A percentile compares a stretch with the other conserved stretches of the same genome.
Conservation (phyloP, 2,888 invertebrate genomes). For the Hyles lineata region DNA sequence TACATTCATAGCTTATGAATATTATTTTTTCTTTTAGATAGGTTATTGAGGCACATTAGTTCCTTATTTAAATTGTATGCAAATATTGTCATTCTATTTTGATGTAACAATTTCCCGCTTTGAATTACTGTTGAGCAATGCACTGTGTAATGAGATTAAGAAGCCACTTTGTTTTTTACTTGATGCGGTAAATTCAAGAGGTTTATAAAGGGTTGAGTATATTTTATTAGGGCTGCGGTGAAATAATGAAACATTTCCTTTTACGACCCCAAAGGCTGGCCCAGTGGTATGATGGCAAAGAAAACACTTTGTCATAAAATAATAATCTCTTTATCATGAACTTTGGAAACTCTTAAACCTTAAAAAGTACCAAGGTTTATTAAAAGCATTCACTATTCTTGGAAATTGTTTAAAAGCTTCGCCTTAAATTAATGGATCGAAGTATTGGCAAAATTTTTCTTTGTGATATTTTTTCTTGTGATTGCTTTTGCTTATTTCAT, state of each 20-base stretch:
- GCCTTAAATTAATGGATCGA: neutral
- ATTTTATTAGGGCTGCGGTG: constrained; percentile 10
- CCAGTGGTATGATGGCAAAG: neutral
- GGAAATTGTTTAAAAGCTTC: neutral
- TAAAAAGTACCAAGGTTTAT: neutral
- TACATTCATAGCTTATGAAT: too few species aligned
- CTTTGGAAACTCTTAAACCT: neutral
- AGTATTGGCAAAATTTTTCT: neutral
- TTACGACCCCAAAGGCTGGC: neutral
- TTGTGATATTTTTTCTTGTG: neutral
- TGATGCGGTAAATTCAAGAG: neutral
- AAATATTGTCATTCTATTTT: too few species aligned
- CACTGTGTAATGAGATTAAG: constrained; percentile 5
- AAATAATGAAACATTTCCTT: constrained; percentile 10
- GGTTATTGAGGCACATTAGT: too few species aligned
- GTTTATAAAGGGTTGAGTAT: constrained; percentile 3
- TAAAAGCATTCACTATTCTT: neutral
- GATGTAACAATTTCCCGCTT: neutral
- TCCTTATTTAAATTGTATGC: too few species aligned
- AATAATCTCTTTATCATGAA: neutral
- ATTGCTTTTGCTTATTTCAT: neutral
- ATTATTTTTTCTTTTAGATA: too few species aligned
- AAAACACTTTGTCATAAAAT: neutral
- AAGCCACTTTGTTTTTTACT: constrained; percentile 21
- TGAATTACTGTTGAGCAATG: neutral